Percentiles rank a stretch among this genome's conserved stretches.
Conservation (phyloP, 1,140 invertebrate species). For the Trichonephila clavipes region DNA sequence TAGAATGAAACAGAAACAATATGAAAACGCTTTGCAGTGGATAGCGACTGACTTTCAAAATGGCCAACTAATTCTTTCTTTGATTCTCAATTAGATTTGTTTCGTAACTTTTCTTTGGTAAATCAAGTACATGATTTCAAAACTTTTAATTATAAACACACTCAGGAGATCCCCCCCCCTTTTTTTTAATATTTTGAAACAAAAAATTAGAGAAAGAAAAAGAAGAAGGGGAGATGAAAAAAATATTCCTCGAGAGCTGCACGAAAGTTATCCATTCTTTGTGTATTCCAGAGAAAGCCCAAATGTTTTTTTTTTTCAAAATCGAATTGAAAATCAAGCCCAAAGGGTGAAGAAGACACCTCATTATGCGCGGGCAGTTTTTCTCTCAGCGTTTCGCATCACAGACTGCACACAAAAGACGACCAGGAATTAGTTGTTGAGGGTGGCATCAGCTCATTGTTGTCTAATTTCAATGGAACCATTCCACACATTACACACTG, state of each 20-base stretch:
- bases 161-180: no score
- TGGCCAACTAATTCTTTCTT: no score
- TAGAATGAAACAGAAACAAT: no score
- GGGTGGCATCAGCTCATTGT: neutral
- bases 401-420: neutral
- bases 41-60: no score
- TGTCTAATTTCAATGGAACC: neutral
- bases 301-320: neutral
- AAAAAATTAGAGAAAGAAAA: neutral
- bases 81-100: no score
- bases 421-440: neutral
- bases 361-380: neutral
- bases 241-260: neutral
- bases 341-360: neutral
- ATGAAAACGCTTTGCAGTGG: no score
- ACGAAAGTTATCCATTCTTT: neutral
- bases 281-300: neutral
- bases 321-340: neutral
- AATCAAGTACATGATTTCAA: no score
- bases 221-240: neutral
- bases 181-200: neutral
- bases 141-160: no score
- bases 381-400: neutral
- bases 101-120: no score
- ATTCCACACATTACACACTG: no score